phyloP scores from a whole-genome alignment of 1,140 invertebrate species.

The Frieseomelitta varia region DNA sequence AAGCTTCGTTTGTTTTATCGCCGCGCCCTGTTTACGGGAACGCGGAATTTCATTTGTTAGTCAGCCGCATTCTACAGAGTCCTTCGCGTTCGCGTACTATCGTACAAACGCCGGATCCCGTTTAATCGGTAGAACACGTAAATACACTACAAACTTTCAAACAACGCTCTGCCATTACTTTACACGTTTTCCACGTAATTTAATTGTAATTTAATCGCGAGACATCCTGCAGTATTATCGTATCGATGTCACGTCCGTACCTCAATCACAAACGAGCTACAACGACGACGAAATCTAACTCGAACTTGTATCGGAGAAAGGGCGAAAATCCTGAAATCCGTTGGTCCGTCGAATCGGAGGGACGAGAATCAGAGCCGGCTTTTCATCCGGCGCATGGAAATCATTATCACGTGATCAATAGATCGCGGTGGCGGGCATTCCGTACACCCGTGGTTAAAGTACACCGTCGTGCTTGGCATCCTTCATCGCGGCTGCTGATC shows the following conservation, averaged over 20 bases:
- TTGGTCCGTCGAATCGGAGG: not conserved
- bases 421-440: not conserved
- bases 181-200: not conserved
- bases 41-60: conserved; percentile 6
- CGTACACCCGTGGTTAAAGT: not conserved
- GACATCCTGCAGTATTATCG: too few relatives aligned
- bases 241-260: too few relatives aligned
- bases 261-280: too few relatives aligned
- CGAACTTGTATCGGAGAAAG: not conserved
- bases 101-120: not conserved
- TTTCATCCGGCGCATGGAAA: not conserved
- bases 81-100: not conserved
- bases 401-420: conserved; percentile 12
- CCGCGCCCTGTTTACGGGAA: not conserved
- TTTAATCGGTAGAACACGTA: not conserved
- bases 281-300: not conserved
- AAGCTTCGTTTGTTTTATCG: not conserved
- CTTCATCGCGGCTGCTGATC: not conserved
- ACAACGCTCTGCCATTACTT: not conserved
- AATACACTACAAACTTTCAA: not conserved
- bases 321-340: not conserved
- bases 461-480: not conserved
- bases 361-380: not conserved
- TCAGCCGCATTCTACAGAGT: not conserved
- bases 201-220: not conserved